Evolutionary conservation across 1,140 invertebrate genomes (phyloP).

Genomic region (Chironomus striatipennis): DNA sequence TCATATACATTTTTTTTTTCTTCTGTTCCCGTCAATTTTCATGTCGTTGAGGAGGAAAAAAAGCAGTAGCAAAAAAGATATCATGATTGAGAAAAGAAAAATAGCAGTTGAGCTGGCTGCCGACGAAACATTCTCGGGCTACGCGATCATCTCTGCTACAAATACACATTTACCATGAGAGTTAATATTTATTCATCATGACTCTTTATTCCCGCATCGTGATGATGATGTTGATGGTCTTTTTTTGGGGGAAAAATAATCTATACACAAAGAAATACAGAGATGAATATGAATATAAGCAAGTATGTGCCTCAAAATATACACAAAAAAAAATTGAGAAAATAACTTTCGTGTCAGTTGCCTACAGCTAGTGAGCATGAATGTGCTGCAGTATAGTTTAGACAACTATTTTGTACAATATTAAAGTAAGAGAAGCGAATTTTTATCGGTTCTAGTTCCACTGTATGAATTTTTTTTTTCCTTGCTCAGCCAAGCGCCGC

Average conservation of each 20-base stretch:
- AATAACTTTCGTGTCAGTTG: constrained; percentile 16
- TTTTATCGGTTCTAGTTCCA: neutral
- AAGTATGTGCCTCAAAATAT: neutral
- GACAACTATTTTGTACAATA: neutral
- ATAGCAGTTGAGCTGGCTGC: neutral
- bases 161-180: neutral
- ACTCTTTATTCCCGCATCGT: neutral
- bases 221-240: neutral
- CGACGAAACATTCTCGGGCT: constrained; percentile 3
- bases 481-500: neutral
- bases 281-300: neutral
- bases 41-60: constrained; percentile 9
- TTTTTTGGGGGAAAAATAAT: neutral
- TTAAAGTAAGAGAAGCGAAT: neutral
- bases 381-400: constrained; percentile 6
- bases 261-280: neutral
- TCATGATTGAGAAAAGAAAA: neutral
- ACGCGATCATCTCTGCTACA: neutral
- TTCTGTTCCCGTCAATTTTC: constrained; percentile 13
- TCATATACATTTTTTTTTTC: neutral
- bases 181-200: constrained; percentile 3
- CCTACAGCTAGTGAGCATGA: neutral
- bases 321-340: constrained; percentile 21
- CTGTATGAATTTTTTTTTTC: too few relatives aligned
- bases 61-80: neutral